These are phyloP conservation scores for Echinometra lucunter DNA, from an alignment of 53 echinoderm and acorn worm species.

Conservation along the genomic window DNA sequence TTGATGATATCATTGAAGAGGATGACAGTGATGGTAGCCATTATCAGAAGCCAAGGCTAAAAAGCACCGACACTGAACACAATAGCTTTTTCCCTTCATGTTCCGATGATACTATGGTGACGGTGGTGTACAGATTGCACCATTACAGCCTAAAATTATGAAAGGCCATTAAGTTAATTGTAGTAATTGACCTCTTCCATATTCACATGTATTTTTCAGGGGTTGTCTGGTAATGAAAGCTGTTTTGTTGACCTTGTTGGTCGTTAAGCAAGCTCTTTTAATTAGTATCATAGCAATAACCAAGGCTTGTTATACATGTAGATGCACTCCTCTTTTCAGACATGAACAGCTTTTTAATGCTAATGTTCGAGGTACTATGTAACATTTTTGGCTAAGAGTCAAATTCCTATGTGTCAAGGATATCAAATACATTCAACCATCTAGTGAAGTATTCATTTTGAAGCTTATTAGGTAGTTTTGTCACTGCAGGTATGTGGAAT, in stretches of 20 bases:
- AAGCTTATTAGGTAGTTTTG: too few relatives aligned
- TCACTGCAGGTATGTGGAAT: too few relatives aligned
- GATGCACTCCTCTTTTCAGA: neutral
- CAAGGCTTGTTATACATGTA: neutral
- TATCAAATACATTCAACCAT: too few relatives aligned
- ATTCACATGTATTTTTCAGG: neutral
- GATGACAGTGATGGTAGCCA: neutral
- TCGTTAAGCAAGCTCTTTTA: neutral
- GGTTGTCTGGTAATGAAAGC: neutral
- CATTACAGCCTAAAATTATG: conserved; percentile 16
- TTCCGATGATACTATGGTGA: neutral
- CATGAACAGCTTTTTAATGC: too few relatives aligned
- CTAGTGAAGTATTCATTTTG: too few relatives aligned
- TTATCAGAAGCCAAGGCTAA: neutral
- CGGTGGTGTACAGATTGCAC: neutral
- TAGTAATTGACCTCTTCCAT: neutral
- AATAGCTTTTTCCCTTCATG: neutral
- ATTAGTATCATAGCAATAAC: neutral
- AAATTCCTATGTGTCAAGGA: too few relatives aligned
- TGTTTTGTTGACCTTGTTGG: neutral
- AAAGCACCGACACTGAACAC: neutral
- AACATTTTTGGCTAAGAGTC: too few relatives aligned
- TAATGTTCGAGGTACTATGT: too few relatives aligned
- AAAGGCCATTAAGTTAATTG: conserved; percentile 48
- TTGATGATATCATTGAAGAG: neutral